Conservation (phyloP, 2,113 vertebrate genomes). For the Bettongia penicillata region DNA sequence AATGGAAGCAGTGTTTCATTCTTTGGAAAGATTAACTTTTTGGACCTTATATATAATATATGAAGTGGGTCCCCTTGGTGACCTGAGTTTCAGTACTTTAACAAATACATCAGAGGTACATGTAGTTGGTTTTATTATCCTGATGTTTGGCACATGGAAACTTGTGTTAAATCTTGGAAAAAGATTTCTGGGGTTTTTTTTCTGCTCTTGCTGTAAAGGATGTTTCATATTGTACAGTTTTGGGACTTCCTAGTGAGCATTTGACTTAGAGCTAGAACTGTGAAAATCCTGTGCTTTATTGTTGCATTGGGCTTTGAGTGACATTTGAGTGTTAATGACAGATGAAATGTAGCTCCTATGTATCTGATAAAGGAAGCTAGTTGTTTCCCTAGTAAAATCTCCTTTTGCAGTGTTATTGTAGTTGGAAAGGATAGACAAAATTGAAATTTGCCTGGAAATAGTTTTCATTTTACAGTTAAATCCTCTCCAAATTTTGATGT, state of each 20-base stretch:
- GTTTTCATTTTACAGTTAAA: conserved; percentile 21
- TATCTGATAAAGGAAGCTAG: conserved; percentile 60
- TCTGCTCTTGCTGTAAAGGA: conserved; percentile 63
- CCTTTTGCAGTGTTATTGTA: conserved; percentile 49
- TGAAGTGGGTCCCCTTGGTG: background rate
- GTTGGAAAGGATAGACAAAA: background rate
- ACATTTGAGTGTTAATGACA: conserved; percentile 70
- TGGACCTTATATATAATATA: conserved; percentile 6
- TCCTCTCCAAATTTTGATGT: background rate
- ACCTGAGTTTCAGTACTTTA: background rate
- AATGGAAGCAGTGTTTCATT: background rate
- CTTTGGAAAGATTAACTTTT: conserved; percentile 1
- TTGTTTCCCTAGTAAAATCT: conserved; percentile 45
- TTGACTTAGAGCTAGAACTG: conserved; percentile 69
- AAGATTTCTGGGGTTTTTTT: conserved; percentile 59
- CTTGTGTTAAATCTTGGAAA: conserved; percentile 54
- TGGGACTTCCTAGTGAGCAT: conserved; percentile 61
- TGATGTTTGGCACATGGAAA: conserved; percentile 52
- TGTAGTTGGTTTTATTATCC: conserved; percentile 53
- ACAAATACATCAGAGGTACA: background rate
- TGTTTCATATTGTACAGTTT: conserved; percentile 50
- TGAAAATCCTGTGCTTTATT: conserved; percentile 54
- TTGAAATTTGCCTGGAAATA: conserved; percentile 57
- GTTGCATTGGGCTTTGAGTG: conserved; percentile 61
- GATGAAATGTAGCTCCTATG: conserved; percentile 61